Conservation (phyloP, 2,888 invertebrate genomes). For the Platerodrilus igneus region DNA sequence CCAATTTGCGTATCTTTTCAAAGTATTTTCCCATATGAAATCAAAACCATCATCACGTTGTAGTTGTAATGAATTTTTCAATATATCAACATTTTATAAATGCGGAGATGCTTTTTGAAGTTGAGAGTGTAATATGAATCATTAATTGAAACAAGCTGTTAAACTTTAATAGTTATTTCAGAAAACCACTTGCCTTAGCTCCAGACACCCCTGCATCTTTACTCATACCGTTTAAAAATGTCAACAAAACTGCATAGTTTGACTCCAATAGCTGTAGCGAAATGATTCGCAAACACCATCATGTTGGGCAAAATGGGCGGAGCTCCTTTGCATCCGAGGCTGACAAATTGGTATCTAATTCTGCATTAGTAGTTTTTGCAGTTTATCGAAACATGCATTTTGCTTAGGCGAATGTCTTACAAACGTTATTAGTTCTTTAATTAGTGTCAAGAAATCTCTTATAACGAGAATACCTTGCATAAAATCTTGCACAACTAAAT, state of each 20-base stretch:
- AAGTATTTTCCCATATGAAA: too few species aligned
- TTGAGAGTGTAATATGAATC: slow-evolving; percentile 1
- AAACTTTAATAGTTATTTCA: slow-evolving; percentile 4
- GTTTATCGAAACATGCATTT: slow-evolving; percentile 3
- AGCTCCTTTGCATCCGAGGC: slow-evolving; percentile 2
- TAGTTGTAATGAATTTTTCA: slow-evolving; percentile 4
- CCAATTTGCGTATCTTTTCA: not conserved
- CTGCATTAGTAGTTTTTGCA: slow-evolving; percentile 1
- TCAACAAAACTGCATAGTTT: slow-evolving; percentile 4
- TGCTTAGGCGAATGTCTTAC: too few species aligned
- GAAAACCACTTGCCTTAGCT: slow-evolving; percentile 4
- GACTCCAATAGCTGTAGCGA: slow-evolving; percentile 1
- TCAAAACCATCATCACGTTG: too few species aligned
- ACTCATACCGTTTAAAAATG: slow-evolving; percentile 4
- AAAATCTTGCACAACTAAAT: too few species aligned
- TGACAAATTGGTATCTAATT: slow-evolving; percentile 1
- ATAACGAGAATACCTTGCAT: too few species aligned
- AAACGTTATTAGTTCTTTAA: too few species aligned
- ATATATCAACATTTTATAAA: slow-evolving; percentile 3
- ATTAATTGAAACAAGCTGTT: slow-evolving; percentile 1
- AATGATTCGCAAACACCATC: slow-evolving; percentile 1
- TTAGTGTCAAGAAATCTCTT: too few species aligned
- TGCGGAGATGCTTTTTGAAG: too few species aligned
- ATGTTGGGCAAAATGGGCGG: slow-evolving; percentile 3
- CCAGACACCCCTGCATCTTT: slow-evolving; percentile 2